phyloP scores from a whole-genome alignment of 2,888 invertebrate species.

The Iselma pallidipennis region DNA sequence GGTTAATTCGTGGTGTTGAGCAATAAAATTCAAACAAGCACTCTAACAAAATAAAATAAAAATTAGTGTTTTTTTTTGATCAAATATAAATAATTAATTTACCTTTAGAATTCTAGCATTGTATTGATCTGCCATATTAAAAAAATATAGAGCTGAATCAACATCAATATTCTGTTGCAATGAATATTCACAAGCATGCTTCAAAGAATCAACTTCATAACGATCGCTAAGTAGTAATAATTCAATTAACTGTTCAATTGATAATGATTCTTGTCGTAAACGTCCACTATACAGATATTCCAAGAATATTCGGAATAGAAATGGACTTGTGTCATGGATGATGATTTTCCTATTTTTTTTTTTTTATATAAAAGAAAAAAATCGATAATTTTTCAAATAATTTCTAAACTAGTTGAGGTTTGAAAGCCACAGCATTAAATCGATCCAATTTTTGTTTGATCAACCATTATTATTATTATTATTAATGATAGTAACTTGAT shows the following conservation, averaged over 20 bases:
- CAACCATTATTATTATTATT: background rate
- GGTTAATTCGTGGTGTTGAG: slow-evolving; percentile 59
- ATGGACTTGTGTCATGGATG: slow-evolving; percentile 67
- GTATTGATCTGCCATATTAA: slow-evolving; percentile 70
- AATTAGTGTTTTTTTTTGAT: background rate
- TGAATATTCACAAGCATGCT: slow-evolving; percentile 66
- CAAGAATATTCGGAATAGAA: slow-evolving; percentile 64
- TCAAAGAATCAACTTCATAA: slow-evolving; percentile 65
- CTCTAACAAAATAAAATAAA: slow-evolving; percentile 49
- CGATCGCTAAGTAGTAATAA: slow-evolving; percentile 67
- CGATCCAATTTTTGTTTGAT: too few relatives aligned
- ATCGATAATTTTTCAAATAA: background rate
- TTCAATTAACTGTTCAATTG: slow-evolving; percentile 64
- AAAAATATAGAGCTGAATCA: slow-evolving; percentile 66
- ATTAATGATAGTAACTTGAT: background rate
- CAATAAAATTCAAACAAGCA: slow-evolving; percentile 59
- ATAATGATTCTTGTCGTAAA: slow-evolving; percentile 55
- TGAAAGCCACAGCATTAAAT: too few relatives aligned
- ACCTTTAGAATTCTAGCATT: slow-evolving; percentile 63
- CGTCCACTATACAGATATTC: slow-evolving; percentile 68
- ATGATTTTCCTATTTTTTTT: slow-evolving; percentile 61
- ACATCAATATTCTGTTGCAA: slow-evolving; percentile 64
- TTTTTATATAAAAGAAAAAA: too few relatives aligned
- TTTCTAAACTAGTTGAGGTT: background rate
- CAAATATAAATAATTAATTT: slow-evolving; percentile 29